Base-by-base conservation (phyloP, 2,888 invertebrate genomes). In the Seira musarum region DNA sequence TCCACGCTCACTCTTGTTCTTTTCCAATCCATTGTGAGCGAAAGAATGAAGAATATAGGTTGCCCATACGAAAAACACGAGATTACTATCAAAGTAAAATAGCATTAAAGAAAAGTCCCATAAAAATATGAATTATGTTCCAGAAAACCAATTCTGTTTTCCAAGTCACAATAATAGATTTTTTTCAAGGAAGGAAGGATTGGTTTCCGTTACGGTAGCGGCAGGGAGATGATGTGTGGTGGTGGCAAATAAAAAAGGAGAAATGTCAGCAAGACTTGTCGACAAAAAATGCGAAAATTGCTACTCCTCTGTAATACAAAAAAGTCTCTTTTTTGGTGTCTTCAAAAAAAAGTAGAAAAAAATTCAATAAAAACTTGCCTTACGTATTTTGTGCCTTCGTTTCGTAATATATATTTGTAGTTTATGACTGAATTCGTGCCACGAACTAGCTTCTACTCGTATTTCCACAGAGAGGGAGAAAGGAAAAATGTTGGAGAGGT, bases 61-160 rank as follows among this genome's bases (percentile, higher is more conserved):
- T 49, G 13, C 49, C 17, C 15, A 49, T 49, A 49, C 15, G 6
- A 49, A 49, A 49, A 49, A 13, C 13, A 2, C 17, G 15, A n/a
- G 49, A 49, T 49, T 49, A 15, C 17, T 49, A 49, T 49, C 49
- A n/a, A 49, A 49, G 17, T 49, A 49, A n/a, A 67, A 68, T 49
- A 67, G 67, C 17, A 66, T 10, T 17, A 66, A 66, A 53, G 22
- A 24, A 69, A 65, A 30, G 65, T 72, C 78, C 67, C 72, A 78
- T 78, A 72, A 72, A 78, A 72, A 72, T 67, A 72, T 78, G 78
- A 78, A 25, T 78, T 78, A 78, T 78, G 78, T 63, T 35, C 53
- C 35, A n/a, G 49, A 25, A 71, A 72, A 57, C 30, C 72, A 70
- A 72, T 78, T 72, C 72, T 67, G 67, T 49, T 49, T 49, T 49